Base-by-base conservation (phyloP, 2,888 invertebrate species). In the Gnatocerus cornutus region DNA sequence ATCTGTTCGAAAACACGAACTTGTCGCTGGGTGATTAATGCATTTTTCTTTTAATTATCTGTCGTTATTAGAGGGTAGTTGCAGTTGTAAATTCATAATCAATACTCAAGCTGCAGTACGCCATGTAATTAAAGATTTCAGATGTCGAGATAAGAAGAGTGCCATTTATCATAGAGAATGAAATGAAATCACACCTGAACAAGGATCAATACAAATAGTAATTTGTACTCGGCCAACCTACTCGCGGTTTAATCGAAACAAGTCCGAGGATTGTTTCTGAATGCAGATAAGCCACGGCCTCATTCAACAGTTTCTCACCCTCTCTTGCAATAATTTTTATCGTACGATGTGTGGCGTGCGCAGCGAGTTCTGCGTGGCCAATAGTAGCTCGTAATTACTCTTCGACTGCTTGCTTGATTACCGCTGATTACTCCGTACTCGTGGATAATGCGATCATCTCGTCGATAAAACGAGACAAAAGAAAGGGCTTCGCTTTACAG, bases 201-300 rank as follows among this genome's bases (percentile, higher is more conserved):
- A 69, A 74, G 65, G 68, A 75, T 73, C 74, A 72, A 75, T 75
- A 74, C 71, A 62, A 69, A 74, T 61, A 62, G 70, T 69, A 73
- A 73, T 74, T 75, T 73, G 69, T 74, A 45, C 33, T 45, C 68
- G 16, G 41, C 21, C 69, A 67, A 68, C 67, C 33, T 67, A 69
- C 59, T 37, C 29, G 58, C 29, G 45, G 67, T 72, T 71, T 21
- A 21, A 21, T 70, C 65, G 63, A 39, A 56, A 56, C 56, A 41
- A 62, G 39, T 52, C 21, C 56, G 56, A 69, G 71, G 65, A 71
- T 71, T 73, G 71, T 73, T 71, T 69, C 21, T 37, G 10, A 13
- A 37, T 37, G 13, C 33, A 21, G 21, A 21, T 21, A 21, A 21
- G 21, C 21, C 21, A 4, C 21, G 4, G 4, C n/a, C n/a, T n/a